Conservation (phyloP, 2,888 invertebrate genomes). For the Venustoraphidia nigricollis region DNA sequence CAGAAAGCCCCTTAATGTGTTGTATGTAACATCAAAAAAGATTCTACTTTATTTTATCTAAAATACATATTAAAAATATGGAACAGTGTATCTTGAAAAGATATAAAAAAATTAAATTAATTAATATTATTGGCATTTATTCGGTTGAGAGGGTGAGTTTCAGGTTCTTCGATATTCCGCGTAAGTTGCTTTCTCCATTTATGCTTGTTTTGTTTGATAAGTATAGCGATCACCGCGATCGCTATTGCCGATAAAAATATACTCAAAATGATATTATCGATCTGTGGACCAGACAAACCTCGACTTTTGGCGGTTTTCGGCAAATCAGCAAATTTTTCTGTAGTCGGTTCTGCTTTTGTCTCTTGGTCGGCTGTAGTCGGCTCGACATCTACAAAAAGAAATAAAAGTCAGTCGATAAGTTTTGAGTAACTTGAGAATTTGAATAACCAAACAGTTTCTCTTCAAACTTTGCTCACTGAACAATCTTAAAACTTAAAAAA, state of each 20-base stretch:
- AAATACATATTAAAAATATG: too few species aligned
- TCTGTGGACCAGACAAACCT: neutral
- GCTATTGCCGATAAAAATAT: slow-evolving; percentile 1
- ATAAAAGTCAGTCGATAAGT: neutral
- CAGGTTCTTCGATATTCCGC: neutral
- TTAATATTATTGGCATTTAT: too few species aligned
- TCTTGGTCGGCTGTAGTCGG: neutral
- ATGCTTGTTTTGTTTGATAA: neutral
- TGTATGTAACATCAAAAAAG: too few species aligned
- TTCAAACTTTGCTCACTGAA: too few species aligned
- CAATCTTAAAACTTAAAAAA: too few species aligned
- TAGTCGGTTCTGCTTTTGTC: neutral
- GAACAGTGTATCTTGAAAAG: too few species aligned
- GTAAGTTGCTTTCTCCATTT: neutral
- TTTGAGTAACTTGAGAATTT: neutral
- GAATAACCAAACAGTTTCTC: too few species aligned
- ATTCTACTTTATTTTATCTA: too few species aligned
- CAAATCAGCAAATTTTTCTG: neutral
- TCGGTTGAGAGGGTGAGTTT: neutral
- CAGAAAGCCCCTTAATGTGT: too few species aligned
- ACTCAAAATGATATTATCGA: slow-evolving; percentile 5
- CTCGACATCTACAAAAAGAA: neutral
- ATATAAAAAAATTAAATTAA: too few species aligned
- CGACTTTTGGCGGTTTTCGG: neutral
- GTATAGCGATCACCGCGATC: neutral